Evolutionary conservation across 2,113 vertebrate genomes (phyloP), one percentile per base, ranked within the genome.

Genomic region (Donacobius atricapilla): DNA sequence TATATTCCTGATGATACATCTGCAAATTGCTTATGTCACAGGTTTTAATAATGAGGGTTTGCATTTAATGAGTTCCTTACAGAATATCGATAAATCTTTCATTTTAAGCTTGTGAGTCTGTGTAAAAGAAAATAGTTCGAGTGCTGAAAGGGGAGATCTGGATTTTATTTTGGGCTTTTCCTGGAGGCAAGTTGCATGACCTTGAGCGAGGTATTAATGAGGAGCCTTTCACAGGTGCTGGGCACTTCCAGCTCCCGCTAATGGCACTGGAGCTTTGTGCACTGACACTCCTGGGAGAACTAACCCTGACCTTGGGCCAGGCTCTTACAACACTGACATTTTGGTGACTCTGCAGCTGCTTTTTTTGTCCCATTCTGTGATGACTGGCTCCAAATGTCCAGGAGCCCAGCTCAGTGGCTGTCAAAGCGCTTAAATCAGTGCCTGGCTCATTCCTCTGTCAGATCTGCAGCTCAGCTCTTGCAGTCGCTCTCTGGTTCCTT

Each of bases 151-250:
- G 57, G 72, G 72, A 87, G 92, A 60, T 13, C 20, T 65, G 60
- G 21, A 1, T 80, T 90, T 92, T 80, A 54, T 87, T 84, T 83
- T 73, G 80, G 72, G 86, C 50, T 91, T 69, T 69, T 90, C 51
- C 83, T 63, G 61, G 40, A 73, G 88, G 72, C 75, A 35, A 19
- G 20, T 69, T 65, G 73, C 58, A 2, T 93, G 94, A 96, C 96
- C 96, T 97, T 96, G 88, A 79, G 88, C 22, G 11, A 45, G 92
- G 90, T 84, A 51, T 90, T 90, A 64, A 65, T 61, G 88, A 45
- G 78, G 85, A 91, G 76, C 18, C 33, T 82, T 83, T 94, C 37
- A 8, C 88, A 91, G 92, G 76, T 90, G 90, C 90, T 87, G 86
- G 83, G 64, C 45, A 20, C 56, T 86, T 83, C 9, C 19, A 80